A percentile compares a stretch with the other conserved stretches of the same genome.
Conservation (phyloP, 2,113 vertebrate species). For the Pipra filicauda region DNA sequence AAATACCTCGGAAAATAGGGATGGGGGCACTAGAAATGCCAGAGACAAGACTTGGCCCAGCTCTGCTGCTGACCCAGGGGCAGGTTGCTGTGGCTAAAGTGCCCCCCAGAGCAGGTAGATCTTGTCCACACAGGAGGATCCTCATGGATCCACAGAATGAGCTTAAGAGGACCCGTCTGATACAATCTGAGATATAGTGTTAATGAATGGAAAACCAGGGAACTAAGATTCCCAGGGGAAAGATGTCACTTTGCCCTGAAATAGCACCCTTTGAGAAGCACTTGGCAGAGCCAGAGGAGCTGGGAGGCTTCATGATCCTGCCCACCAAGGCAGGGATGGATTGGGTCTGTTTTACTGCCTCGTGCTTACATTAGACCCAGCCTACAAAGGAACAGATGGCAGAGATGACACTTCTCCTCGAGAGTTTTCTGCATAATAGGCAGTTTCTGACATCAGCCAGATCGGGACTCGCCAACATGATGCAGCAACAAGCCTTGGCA, state of each 20-base stretch:
- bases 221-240: background rate
- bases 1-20: background rate
- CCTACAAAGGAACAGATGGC: conserved; percentile 34
- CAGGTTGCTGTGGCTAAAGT: background rate
- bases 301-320: background rate
- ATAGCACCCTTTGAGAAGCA: background rate
- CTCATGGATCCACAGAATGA: rapidly evolving
- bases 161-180: background rate
- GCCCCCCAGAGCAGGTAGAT: background rate
- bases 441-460: conserved; percentile 48
- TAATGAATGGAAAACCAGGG: background rate
- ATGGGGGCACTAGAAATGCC: background rate
- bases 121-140: background rate
- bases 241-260: background rate
- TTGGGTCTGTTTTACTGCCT: background rate
- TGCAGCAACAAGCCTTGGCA: conserved; percentile 63
- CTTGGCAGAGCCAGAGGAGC: background rate
- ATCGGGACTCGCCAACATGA: conserved; percentile 14
- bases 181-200: rapidly evolving
- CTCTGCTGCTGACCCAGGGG: background rate
- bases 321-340: background rate
- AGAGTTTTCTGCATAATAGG: conserved; percentile 37
- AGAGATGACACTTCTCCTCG: background rate
- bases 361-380: background rate
- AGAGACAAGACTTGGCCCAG: background rate